Evolutionary conservation across 2,113 vertebrate species (phyloP).

Genomic region (Spea multiplicata): DNA sequence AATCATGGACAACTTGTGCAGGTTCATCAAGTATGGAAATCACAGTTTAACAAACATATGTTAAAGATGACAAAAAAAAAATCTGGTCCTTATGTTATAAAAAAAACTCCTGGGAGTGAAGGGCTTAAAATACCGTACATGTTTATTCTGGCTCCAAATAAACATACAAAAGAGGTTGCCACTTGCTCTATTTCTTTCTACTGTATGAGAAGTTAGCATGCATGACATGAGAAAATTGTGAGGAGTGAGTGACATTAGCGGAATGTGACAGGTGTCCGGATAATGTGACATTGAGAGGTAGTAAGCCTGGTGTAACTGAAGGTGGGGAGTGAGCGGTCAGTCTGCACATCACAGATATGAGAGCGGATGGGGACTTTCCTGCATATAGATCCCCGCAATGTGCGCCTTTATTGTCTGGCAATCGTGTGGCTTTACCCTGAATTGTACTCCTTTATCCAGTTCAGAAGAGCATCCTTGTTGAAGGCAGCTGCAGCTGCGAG

Average conservation of each 20-base stretch:
- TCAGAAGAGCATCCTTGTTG: slow-evolving; percentile 96
- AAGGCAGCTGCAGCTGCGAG: slow-evolving; percentile 94
- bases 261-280: not conserved
- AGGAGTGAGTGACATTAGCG: not conserved
- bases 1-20: too few species aligned
- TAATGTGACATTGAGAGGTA: not conserved
- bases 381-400: not conserved
- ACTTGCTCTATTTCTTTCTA: too few species aligned
- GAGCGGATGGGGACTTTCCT: not conserved
- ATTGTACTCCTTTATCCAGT: slow-evolving; percentile 97
- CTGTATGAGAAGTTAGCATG: not conserved
- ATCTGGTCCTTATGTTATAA: too few species aligned
- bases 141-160: too few species aligned
- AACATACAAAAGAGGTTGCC: too few species aligned
- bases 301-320: not conserved
- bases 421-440: slow-evolving; percentile 74
- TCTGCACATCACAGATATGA: not conserved
- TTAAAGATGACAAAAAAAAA: too few species aligned
- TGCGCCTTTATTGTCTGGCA: too few species aligned
- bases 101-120: too few species aligned
- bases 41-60: too few species aligned
- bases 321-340: not conserved
- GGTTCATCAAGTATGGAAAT: too few species aligned
- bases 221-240: not conserved
- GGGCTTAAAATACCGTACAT: too few species aligned